Evolutionary conservation across 2,888 invertebrate genomes (phyloP).

Genomic region (Escarpia spicata): DNA sequence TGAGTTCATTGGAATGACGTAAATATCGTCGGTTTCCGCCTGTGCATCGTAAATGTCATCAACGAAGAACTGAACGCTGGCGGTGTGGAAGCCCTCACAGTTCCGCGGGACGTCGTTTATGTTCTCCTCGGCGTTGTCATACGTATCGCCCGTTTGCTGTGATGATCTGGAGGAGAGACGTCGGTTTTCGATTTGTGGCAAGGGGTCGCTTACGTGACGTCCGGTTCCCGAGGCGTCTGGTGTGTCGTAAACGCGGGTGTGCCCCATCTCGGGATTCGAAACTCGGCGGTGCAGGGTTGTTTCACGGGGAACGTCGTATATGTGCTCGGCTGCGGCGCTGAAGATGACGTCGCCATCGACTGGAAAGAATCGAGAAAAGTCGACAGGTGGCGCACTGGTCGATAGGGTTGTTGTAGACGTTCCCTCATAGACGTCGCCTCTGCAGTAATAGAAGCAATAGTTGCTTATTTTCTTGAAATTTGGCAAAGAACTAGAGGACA

Average conservation of each 20-base stretch:
- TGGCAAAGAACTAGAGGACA: too few relatives aligned
- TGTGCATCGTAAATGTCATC: neutral
- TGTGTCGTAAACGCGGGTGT: neutral
- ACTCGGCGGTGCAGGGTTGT: neutral
- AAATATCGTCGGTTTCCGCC: neutral
- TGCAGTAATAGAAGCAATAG: neutral
- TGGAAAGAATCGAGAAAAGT: neutral
- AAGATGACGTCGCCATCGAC: neutral
- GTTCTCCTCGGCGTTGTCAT: neutral
- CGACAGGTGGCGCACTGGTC: constrained; percentile 12
- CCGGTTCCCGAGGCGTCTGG: neutral
- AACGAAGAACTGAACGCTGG: neutral
- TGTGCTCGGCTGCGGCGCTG: neutral
- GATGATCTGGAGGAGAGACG: neutral
- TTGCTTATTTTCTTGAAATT: neutral
- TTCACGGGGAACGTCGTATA: neutral
- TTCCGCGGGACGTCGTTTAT: neutral
- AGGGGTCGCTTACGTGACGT: neutral
- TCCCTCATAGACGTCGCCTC: neutral
- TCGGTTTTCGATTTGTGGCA: neutral
- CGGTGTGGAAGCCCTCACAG: neutral
- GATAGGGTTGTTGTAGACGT: neutral
- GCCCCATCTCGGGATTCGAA: neutral
- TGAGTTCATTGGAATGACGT: neutral
- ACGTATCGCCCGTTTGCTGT: neutral